Base-by-base conservation (phyloP, 2,113 vertebrate genomes). In the Pandion haliaetus region DNA sequence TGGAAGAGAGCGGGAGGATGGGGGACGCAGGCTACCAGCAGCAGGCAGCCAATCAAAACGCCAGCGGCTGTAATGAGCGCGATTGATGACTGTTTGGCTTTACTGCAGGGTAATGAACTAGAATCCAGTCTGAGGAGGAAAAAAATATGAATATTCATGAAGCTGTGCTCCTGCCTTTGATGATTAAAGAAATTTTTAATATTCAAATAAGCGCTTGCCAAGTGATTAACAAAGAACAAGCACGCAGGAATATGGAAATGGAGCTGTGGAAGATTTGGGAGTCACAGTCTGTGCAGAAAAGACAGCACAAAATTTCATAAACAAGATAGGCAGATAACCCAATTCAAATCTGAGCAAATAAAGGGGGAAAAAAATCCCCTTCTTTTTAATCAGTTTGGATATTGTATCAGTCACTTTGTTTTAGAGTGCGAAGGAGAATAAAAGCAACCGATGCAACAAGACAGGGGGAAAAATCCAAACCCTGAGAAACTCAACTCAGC, bases 181-280 rank as follows among this genome's bases (percentile, higher is more conserved):
- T 99, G 99, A 99, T 99, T 99, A 99, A 99, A 99, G 99, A 99
- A 99, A 99, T 99, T 99, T 99, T 99, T 99, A 99, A 99, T 99
- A 99, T 99, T 99, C 99, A 99, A 99, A 99, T 99, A 99, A 99
- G 99, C 98, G 99, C 99, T 99, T 99, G 99, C 99, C 99, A 99
- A 99, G 99, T 99, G 99, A 99, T 99, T 99, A 99, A 99, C 99
- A 98, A 98, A 99, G 98, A 99, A 99, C 99, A 98, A 99, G 98
- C 98, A 98, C 98, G 98, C 98, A 98, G 99, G 99, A 99, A 99
- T 98, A 99, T 98, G 98, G 99, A 99, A 99, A 99, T 99, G 98
- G 98, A 98, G 98, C 97, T 98, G 98, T 98, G 97, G 98, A 98
- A 98, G 98, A 98, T 97, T 98, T 97, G 98, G 98, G 98, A 98